Evolutionary conservation across 2,113 vertebrate genomes (phyloP).

Genomic region (Anguilla japonica): DNA sequence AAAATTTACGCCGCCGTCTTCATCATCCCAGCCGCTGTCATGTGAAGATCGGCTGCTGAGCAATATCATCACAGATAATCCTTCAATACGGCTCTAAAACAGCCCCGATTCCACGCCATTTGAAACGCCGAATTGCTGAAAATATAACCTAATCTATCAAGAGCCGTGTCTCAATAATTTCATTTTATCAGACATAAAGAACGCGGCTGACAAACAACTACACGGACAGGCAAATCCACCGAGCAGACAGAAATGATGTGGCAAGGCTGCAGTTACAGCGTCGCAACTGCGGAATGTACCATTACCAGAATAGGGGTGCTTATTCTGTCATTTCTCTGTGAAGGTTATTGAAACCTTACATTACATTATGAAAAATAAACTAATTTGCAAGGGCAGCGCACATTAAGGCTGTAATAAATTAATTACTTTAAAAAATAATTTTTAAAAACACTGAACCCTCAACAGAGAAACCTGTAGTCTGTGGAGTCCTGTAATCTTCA

Average conservation of each 20-base stretch:
- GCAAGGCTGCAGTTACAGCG: slow-evolving; percentile 28
- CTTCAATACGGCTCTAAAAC: slow-evolving; percentile 26
- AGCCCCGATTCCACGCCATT: slow-evolving; percentile 22
- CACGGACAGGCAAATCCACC: not conserved
- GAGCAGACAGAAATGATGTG: slow-evolving; percentile 40
- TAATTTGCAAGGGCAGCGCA: not conserved
- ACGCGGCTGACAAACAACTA: not conserved
- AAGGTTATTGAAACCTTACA: not conserved
- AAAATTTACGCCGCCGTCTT: not conserved
- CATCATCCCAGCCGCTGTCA: not conserved
- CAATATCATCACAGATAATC: slow-evolving; percentile 4
- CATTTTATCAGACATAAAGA: slow-evolving; percentile 23
- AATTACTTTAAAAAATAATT: not conserved
- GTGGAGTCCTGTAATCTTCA: not conserved
- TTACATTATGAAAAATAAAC: not conserved
- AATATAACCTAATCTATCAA: not conserved
- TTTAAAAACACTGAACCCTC: not conserved
- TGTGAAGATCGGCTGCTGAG: slow-evolving; percentile 7
- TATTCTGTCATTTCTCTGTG: not conserved
- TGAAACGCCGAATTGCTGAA: not conserved
- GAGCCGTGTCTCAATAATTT: not conserved
- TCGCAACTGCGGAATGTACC: slow-evolving; percentile 32
- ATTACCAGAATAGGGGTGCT: slow-evolving; percentile 23
- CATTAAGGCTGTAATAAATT: not conserved
- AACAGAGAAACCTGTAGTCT: not conserved